phyloP scores from a whole-genome alignment of 2,113 vertebrate species.

The Limnothrissa miodon region DNA sequence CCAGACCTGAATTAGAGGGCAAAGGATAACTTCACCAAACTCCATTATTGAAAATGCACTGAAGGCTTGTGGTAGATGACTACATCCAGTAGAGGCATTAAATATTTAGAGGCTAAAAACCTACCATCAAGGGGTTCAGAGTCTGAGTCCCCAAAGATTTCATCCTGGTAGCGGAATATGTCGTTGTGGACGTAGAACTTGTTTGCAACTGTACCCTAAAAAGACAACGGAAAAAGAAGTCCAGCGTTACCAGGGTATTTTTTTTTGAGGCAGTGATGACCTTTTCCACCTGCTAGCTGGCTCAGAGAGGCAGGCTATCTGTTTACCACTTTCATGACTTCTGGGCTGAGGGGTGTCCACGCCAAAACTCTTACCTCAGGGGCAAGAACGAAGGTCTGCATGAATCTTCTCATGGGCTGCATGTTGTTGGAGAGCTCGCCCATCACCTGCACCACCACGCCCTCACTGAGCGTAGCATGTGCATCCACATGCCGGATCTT shows the following conservation, averaged over 20 bases:
- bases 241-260: not conserved
- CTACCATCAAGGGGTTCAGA: slow-evolving; percentile 94
- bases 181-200: slow-evolving; percentile 99
- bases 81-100: not conserved
- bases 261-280: not conserved
- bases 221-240: not conserved
- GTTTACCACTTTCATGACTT: not conserved
- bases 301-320: not conserved
- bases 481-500: slow-evolving; percentile 97
- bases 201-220: slow-evolving; percentile 92
- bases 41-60: not conserved
- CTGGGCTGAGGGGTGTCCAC: not conserved
- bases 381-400: slow-evolving; percentile 96
- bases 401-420: slow-evolving; percentile 95
- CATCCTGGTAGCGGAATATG: slow-evolving; percentile 97
- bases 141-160: slow-evolving; percentile 94
- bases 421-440: slow-evolving; percentile 97
- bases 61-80: not conserved
- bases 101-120: slow-evolving; percentile 25
- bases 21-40: not conserved
- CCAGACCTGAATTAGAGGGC: not conserved
- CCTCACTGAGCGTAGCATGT: slow-evolving; percentile 92
- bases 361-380: slow-evolving; percentile 79
- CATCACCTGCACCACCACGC: slow-evolving; percentile 97
- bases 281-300: not conserved